phyloP scores from a whole-genome alignment of 2,888 invertebrate genomes.

The Drosophila meridiana region DNA sequence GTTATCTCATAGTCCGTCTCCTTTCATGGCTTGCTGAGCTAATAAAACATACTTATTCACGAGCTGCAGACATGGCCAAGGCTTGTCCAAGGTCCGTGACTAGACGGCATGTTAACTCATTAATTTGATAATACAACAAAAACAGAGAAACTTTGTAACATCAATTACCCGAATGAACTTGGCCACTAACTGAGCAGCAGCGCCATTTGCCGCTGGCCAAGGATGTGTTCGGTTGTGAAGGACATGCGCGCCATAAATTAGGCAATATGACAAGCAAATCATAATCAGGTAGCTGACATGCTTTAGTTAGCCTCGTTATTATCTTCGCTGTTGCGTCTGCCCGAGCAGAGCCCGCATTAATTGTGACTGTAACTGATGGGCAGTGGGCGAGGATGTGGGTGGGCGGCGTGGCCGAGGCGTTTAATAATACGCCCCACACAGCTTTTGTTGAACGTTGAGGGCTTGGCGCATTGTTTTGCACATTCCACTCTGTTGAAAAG shows the following conservation, averaged over 20 bases:
- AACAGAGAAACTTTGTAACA: slow-evolving; percentile 5
- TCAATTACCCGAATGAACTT: slow-evolving; percentile 33
- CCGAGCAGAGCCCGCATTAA: slow-evolving; percentile 41
- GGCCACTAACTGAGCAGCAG: slow-evolving; percentile 10
- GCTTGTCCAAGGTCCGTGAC: slow-evolving; percentile 1
- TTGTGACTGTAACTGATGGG: slow-evolving; percentile 6
- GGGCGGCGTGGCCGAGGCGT: slow-evolving; percentile 1
- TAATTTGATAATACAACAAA: slow-evolving; percentile 11
- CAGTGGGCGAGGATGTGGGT: not conserved
- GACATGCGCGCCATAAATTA: slow-evolving; percentile 54
- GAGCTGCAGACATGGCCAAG: not conserved
- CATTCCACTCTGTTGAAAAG: slow-evolving; percentile 24
- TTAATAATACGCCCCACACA: slow-evolving; percentile 16
- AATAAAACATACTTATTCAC: not conserved
- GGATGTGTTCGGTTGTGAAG: slow-evolving; percentile 31
- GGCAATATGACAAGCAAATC: slow-evolving; percentile 40
- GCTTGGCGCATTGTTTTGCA: slow-evolving; percentile 52
- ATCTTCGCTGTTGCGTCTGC: slow-evolving; percentile 10
- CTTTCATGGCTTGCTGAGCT: too few species aligned
- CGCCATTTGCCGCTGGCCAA: not conserved
- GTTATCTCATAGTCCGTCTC: not conserved
- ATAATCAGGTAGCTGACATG: slow-evolving; percentile 42
- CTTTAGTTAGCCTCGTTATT: slow-evolving; percentile 13
- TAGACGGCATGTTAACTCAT: slow-evolving; percentile 21
- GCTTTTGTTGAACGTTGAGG: slow-evolving; percentile 27